phyloP scores from a whole-genome alignment of 2,797 vertebrate genomes.

The Caiman crocodilus region DNA sequence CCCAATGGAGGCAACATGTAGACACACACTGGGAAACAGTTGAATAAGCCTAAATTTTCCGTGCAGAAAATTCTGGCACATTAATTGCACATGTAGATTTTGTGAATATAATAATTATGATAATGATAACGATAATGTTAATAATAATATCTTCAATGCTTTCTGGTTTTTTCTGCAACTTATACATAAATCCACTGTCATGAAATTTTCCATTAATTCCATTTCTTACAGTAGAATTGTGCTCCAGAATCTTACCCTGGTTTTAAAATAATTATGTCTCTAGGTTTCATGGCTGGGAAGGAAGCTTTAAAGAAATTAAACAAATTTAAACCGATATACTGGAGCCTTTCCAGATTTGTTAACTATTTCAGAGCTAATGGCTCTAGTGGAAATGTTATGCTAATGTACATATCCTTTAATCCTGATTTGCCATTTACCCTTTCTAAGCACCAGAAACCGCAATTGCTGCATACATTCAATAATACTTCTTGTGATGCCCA shows the following conservation, averaged over 20 bases:
- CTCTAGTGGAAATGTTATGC: background rate
- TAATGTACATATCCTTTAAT: background rate
- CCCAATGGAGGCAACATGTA: too few species aligned
- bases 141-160: accelerated
- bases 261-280: background rate
- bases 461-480: background rate
- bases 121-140: too few species aligned
- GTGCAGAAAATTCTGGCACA: too few species aligned
- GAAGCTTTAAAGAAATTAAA: background rate
- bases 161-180: background rate
- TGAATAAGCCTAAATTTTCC: too few species aligned
- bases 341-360: background rate
- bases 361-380: accelerated
- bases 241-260: background rate
- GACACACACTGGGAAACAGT: too few species aligned
- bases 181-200: background rate
- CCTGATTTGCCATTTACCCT: background rate
- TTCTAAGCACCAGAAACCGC: background rate
- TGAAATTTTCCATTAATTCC: background rate
- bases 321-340: background rate
- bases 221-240: background rate
- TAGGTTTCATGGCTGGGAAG: background rate
- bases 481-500: background rate
- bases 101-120: too few species aligned
- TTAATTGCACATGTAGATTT: too few species aligned